Percentiles rank a stretch among this genome's conserved stretches.
Conservation (phyloP, 2,113 vertebrate genomes). For the Monopterus albus region DNA sequence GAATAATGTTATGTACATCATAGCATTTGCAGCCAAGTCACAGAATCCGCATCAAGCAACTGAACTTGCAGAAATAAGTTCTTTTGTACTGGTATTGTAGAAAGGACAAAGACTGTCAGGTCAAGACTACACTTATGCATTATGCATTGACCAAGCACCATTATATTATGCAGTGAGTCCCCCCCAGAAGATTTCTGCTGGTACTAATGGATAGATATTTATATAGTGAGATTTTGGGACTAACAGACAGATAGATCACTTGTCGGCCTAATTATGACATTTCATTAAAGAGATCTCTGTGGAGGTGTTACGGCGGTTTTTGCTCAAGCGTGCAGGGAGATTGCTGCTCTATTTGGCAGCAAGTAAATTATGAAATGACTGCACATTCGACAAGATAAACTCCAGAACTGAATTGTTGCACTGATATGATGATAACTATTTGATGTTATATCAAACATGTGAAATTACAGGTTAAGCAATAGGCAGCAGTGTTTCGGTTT, state of each 20-base stretch:
- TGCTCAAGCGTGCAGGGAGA: not conserved
- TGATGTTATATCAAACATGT: slow-evolving; percentile 48
- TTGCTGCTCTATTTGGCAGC: slow-evolving; percentile 17
- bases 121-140: slow-evolving; percentile 12
- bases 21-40: not conserved
- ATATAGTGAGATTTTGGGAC: slow-evolving; percentile 11
- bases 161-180: slow-evolving; percentile 25
- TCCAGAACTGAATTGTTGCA: not conserved
- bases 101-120: slow-evolving; percentile 1
- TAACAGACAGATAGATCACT: slow-evolving; percentile 39
- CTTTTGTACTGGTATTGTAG: slow-evolving; percentile 1
- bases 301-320: slow-evolving; percentile 31
- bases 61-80: not conserved
- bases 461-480: slow-evolving; percentile 26
- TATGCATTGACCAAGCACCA: slow-evolving; percentile 16
- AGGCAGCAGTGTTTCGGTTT: slow-evolving; percentile 42
- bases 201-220: slow-evolving; percentile 17
- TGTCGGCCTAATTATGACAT: slow-evolving; percentile 51
- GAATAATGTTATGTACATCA: no score
- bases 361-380: slow-evolving; percentile 23
- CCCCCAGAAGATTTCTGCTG: slow-evolving; percentile 27
- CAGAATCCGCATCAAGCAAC: not conserved
- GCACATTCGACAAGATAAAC: slow-evolving; percentile 25
- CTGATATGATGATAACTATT: not conserved
- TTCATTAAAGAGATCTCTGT: slow-evolving; percentile 42